Percentiles rank a stretch among this genome's conserved stretches.
These are phyloP conservation scores for Pelecanus crispus DNA, from an alignment of 2,113 vertebrate genomes.

Conservation along the genomic window DNA sequence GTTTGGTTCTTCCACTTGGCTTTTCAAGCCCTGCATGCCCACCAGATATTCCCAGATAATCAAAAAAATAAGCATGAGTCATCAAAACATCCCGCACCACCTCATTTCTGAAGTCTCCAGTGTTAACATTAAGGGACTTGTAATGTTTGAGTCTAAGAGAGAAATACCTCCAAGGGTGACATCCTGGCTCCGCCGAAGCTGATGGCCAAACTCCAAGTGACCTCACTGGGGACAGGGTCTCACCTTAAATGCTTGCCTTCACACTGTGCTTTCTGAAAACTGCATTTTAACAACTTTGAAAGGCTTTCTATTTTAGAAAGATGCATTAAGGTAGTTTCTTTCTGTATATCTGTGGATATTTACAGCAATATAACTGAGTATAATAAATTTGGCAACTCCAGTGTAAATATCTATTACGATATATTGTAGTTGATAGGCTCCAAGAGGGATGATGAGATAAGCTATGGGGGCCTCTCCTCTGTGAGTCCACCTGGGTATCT, in stretches of 20 bases:
- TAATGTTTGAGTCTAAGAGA: neutral
- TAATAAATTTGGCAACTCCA: neutral
- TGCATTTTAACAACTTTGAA: neutral
- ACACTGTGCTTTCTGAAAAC: neutral
- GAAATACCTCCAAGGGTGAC: neutral
- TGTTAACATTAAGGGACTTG: neutral
- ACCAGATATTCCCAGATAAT: neutral
- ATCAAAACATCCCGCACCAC: neutral
- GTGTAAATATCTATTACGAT: slow-evolving; percentile 14
- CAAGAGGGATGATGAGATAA: neutral
- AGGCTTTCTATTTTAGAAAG: neutral
- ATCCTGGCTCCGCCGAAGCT: neutral
- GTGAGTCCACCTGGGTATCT: neutral
- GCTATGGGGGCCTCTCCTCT: neutral
- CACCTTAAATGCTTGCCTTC: neutral
- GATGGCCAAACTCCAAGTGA: neutral
- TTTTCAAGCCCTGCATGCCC: neutral
- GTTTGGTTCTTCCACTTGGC: neutral
- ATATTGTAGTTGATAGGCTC: slow-evolving; percentile 10
- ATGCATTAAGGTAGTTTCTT: slow-evolving; percentile 5
- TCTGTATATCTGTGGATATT: neutral
- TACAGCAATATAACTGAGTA: neutral
- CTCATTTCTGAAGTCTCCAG: neutral
- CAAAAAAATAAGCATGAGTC: neutral
- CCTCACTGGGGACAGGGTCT: neutral